Percentiles rank a stretch among this genome's conserved stretches.
Evolutionary conservation across 2,797 vertebrate species (phyloP).

Genomic region (Merluccius polli): DNA sequence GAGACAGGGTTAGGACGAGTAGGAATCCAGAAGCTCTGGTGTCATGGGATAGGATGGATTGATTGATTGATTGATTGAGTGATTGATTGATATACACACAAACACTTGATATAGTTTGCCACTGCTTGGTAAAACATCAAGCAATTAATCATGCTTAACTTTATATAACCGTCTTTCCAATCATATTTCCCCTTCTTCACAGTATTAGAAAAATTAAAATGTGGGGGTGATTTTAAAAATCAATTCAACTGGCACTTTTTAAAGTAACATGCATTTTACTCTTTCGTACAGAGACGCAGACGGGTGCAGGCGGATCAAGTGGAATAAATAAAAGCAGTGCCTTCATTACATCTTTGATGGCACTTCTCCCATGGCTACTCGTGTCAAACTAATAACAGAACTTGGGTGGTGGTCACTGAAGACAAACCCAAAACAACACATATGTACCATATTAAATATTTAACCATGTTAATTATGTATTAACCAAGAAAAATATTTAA

Average conservation of each 20-base stretch:
- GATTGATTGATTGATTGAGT: neutral
- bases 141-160: no score
- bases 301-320: neutral
- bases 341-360: neutral
- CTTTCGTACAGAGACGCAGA: neutral
- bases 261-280: neutral
- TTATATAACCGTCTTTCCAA: no score
- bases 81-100: neutral
- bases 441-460: neutral
- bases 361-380: neutral
- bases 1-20: neutral
- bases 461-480: no score
- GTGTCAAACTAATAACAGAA: neutral
- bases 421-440: neutral
- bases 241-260: neutral
- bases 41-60: neutral
- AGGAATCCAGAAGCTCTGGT: neutral
- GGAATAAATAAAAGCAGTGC: slow-evolving; percentile 3
- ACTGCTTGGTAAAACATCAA: neutral
- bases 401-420: neutral
- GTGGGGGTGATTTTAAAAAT: no score
- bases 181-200: neutral
- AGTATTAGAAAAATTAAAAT: neutral
- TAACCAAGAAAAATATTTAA: neutral
- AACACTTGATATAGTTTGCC: neutral